Conservation (phyloP, 2,113 vertebrate species). For the Apaloderma vittatum region DNA sequence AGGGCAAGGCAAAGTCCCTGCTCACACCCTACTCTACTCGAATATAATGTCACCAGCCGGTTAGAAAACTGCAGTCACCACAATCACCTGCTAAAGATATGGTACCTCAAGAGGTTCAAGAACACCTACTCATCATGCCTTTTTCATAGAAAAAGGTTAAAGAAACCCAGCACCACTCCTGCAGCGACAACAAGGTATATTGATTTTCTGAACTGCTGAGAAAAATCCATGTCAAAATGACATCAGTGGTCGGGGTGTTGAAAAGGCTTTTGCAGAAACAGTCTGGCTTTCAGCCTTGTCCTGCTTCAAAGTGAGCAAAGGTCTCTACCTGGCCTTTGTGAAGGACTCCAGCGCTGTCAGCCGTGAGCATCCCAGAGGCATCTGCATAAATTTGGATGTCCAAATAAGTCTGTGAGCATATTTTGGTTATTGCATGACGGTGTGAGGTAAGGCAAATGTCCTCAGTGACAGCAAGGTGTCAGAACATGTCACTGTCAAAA, state of each 20-base stretch:
- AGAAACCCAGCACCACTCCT: not conserved
- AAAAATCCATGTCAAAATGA: not conserved
- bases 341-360: not conserved
- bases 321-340: not conserved
- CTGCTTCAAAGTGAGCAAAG: not conserved
- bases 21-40: not conserved
- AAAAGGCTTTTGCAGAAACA: not conserved
- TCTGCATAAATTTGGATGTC: not conserved
- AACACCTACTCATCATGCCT: not conserved
- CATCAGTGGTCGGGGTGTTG: not conserved
- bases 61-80: not conserved
- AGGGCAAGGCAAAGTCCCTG: not conserved
- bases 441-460: not conserved
- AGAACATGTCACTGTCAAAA: slow-evolving; percentile 42
- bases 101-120: not conserved
- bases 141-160: not conserved
- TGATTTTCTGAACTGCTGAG: not conserved
- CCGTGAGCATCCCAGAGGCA: not conserved
- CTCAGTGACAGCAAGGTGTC: not conserved
- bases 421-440: not conserved
- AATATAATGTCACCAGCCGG: not conserved
- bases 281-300: not conserved
- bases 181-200: not conserved
- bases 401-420: not conserved
- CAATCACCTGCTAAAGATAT: not conserved